Evolutionary conservation across 2,797 vertebrate genomes (phyloP).

Genomic region (Clarias pachynema): DNA sequence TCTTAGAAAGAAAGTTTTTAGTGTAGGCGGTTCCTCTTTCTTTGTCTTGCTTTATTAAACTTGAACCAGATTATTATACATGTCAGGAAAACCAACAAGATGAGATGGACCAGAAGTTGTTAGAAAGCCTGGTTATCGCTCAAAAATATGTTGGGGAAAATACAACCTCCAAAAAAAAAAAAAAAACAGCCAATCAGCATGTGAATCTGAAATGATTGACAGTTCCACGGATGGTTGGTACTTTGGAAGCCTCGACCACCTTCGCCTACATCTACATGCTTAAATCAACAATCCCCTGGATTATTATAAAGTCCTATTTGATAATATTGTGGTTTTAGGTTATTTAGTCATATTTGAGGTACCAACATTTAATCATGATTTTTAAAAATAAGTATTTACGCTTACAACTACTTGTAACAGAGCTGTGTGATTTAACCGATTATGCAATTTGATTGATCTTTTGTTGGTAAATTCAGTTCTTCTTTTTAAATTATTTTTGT

Average conservation of each 20-base stretch:
- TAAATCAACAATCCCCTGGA: background rate
- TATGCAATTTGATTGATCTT: too few species aligned
- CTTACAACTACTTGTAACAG: too few species aligned
- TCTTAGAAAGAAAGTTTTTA: background rate
- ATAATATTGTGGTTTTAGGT: background rate
- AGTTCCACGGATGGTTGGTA: background rate
- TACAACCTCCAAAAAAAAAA: background rate
- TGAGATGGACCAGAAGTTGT: background rate
- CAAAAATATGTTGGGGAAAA: background rate
- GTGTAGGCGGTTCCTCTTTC: constrained; percentile 3
- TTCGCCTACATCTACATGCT: background rate
- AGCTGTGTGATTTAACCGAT: too few species aligned
- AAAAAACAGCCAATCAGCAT: background rate
- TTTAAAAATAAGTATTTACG: too few species aligned
- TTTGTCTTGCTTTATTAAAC: background rate
- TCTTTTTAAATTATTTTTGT: too few species aligned
- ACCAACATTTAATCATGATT: background rate
- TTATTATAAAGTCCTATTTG: background rate
- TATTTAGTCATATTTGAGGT: background rate
- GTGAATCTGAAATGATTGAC: background rate
- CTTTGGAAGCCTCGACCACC: background rate
- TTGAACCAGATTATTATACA: background rate
- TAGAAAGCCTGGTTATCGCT: background rate
- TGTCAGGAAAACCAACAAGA: background rate
- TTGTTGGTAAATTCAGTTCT: too few species aligned